These are phyloP conservation scores for Pteronura brasiliensis DNA, from an alignment of 2,113 vertebrate species.

Conservation along the genomic window DNA sequence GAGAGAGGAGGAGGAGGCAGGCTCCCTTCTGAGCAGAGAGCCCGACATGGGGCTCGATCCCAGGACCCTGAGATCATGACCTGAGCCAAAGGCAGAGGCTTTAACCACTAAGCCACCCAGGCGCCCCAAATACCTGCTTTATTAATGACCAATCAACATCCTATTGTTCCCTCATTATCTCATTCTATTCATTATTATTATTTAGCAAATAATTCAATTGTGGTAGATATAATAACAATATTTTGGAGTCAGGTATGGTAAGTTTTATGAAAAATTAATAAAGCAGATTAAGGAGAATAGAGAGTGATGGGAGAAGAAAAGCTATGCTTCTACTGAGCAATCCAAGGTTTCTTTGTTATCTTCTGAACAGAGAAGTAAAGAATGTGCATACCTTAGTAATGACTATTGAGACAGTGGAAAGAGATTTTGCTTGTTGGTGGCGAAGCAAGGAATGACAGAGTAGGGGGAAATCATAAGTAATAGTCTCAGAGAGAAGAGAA, in stretches of 20 bases:
- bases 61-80: too few species aligned
- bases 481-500: neutral
- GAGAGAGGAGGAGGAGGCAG: too few species aligned
- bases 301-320: neutral
- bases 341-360: neutral
- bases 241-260: neutral
- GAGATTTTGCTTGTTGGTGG: neutral
- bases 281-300: neutral
- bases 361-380: neutral
- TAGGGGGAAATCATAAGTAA: neutral
- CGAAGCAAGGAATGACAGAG: neutral
- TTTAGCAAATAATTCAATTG: neutral
- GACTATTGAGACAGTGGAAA: neutral
- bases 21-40: too few species aligned
- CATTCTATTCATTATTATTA: neutral
- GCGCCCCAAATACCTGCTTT: neutral
- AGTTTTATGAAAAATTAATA: neutral
- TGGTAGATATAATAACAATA: neutral
- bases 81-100: too few species aligned
- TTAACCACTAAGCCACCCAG: too few species aligned
- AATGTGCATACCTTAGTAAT: neutral
- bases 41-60: too few species aligned
- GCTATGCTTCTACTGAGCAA: neutral
- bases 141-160: neutral
- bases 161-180: neutral